phyloP scores from a whole-genome alignment of 2,888 invertebrate genomes.

The Callyntrura sp. region DNA sequence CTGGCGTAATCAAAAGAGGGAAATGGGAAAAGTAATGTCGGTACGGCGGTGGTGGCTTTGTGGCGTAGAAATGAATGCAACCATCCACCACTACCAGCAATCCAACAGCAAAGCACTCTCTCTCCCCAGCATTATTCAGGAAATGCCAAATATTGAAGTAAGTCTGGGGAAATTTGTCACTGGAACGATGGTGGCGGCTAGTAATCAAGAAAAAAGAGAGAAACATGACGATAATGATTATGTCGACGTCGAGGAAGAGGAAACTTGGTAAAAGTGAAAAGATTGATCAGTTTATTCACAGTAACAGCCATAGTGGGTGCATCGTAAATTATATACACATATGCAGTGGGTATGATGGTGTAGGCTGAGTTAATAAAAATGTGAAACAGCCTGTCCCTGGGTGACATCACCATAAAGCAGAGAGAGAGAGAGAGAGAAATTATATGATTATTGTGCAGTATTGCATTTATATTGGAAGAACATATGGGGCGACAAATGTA shows the following conservation, averaged over 20 bases:
- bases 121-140: no score
- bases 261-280: conserved; percentile 23
- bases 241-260: neutral
- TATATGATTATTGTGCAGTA: neutral
- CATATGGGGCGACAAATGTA: no score
- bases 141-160: conserved; percentile 7
- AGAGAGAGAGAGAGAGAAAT: no score
- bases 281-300: conserved; percentile 2
- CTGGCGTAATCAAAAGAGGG: no score
- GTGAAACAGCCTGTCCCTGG: no score
- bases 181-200: neutral
- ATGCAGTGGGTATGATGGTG: neutral
- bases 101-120: no score
- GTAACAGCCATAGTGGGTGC: neutral
- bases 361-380: neutral
- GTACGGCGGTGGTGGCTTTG: neutral
- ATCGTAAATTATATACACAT: neutral
- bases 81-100: no score
- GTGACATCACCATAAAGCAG: no score
- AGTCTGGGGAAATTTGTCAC: neutral
- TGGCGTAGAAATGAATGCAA: neutral
- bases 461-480: neutral
- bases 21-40: neutral
- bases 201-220: no score
- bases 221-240: no score